Conservation (phyloP, 2,113 vertebrate species). For the Rhineura floridana region DNA sequence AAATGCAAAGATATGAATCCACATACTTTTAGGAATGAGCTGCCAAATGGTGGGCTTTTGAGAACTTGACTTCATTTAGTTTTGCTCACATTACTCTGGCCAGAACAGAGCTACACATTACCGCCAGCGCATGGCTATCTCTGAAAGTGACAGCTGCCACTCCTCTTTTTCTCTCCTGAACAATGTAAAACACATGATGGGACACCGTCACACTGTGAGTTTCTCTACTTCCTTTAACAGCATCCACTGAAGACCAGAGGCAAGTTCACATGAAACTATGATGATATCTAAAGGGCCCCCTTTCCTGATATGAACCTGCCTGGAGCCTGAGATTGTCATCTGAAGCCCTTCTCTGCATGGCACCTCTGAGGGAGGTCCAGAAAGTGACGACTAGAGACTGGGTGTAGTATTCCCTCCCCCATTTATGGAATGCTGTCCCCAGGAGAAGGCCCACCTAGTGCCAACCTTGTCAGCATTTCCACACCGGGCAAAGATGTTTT, state of each 20-base stretch:
- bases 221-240: no score
- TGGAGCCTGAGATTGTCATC: no score
- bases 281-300: background rate
- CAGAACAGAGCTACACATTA: background rate
- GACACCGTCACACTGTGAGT: background rate
- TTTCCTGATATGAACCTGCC: no score
- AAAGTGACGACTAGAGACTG: no score
- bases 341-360: no score
- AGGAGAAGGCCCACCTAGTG: no score
- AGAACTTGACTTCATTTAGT: constrained; percentile 3
- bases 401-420: no score
- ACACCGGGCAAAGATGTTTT: no score
- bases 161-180: background rate
- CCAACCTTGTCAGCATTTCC: no score
- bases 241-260: background rate
- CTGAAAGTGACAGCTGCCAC: background rate
- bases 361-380: no score
- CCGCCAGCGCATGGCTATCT: no score
- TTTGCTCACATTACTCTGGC: background rate
- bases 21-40: background rate
- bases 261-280: background rate
- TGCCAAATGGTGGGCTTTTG: constrained; percentile 1
- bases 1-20: background rate
- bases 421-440: no score
- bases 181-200: background rate